Conservation (phyloP, 2,113 vertebrate genomes). For the Theristicus caerulescens region DNA sequence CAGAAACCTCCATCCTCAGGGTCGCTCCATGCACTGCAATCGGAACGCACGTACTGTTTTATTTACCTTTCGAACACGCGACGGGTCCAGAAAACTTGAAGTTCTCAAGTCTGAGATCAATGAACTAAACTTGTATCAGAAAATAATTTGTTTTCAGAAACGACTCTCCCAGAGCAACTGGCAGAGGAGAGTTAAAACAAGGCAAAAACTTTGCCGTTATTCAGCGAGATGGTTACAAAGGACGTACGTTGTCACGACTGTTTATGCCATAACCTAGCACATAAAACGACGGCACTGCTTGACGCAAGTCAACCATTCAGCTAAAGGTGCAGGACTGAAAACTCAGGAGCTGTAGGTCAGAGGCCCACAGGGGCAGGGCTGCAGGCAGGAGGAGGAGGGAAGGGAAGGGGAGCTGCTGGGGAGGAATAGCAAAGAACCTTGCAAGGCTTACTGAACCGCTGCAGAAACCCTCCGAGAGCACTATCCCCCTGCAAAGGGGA, state of each 20-base stretch:
- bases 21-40: rapidly evolving
- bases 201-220: not conserved
- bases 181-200: not conserved
- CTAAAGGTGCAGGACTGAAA: not conserved
- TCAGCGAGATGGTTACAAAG: rapidly evolving
- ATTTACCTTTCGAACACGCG: not conserved
- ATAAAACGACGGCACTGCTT: not conserved
- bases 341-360: rapidly evolving
- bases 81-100: not conserved
- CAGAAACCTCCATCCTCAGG: not conserved
- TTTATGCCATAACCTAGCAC: rapidly evolving
- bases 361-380: not conserved
- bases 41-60: rapidly evolving
- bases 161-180: not conserved
- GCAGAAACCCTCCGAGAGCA: not conserved
- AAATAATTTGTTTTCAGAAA: not conserved
- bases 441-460: rapidly evolving
- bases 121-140: rapidly evolving
- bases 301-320: not conserved
- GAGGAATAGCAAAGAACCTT: not conserved
- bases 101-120: not conserved
- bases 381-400: not conserved
- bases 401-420: not conserved
- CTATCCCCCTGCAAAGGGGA: not conserved
- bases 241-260: rapidly evolving